Base-by-base conservation (phyloP, 2,888 invertebrate species). In the Deroplatys truncata region DNA sequence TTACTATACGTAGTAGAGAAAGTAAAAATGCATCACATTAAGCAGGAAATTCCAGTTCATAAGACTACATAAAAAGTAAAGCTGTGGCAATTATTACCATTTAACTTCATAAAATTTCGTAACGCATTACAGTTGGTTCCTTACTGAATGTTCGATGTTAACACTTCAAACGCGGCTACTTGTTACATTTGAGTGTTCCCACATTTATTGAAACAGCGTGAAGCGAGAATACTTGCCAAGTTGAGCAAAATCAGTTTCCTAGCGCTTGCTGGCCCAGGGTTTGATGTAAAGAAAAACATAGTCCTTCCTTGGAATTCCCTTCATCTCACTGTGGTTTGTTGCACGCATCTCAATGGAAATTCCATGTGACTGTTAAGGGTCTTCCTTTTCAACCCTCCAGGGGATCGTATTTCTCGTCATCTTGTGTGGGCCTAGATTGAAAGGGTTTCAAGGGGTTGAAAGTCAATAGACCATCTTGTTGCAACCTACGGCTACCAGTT, bases 341-440 rank as follows among this genome's bases (percentile, higher is more conserved):
- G 13, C 43, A 35, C 28, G 72, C 88, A 90, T 88, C 86, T 88
- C 86, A 90, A 90, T 90, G 90, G 88, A 90, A 90, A 88, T 88
- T 88, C 90, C 89, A 83, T 43, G 28, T 49, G 43, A 85, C 43
- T 85, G 43, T 35, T 49, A n/a, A 84, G 43, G 43, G 35, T 85
- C 85, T 49, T 85, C 85, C 49, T 15, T 85, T 49, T 72, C 16
- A 72, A 72, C 56, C 56, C 56, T 72, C 56, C 56, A 72, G 20
- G 25, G 43, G 56, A 72, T 72, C 56, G 56, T 72, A 72, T 72
- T 72, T 72, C 56, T 72, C 56, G 43, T 25, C 56, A 25, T 72
- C 56, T 72, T 72, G 56, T 72, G 56, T 72, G 56, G 56, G 56
- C 56, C 43, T 72, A 4, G 56, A 56, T 56, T 56, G 56, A 56